Evolutionary conservation across 2,113 vertebrate species (phyloP), one percentile per base, ranked within the genome.

Genomic region (Strix uralensis): DNA sequence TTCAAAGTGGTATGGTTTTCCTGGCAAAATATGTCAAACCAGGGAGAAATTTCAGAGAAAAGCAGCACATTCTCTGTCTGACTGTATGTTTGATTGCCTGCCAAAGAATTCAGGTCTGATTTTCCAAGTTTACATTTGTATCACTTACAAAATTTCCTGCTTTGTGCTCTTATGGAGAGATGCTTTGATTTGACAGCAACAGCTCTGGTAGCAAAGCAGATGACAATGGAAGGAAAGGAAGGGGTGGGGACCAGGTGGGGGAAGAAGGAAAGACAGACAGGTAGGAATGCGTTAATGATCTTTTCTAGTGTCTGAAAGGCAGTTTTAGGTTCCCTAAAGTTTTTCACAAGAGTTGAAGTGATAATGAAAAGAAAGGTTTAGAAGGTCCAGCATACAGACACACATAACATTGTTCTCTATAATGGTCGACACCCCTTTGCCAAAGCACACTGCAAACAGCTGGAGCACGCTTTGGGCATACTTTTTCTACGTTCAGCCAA

Each of bases 391-490:
- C 40, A 34, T 11, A 75, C 2, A 25, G 42, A 81, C 17, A 32
- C 2, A 44, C 0, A 0, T 23, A 88, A 55, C 25, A n/a, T 12
- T 46, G 27, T 29, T 26, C 72, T 38, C 59, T 81, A 3, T 3
- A 57, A 36, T 3, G 21, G 38, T 57, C 42, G 32, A 46, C 16
- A 58, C 0, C 9, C 29, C 26, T 40, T 55, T 55, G 47, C 40
- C 78, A 75, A 88, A 92, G 86, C 61, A 87, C 0, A 1, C 14
- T 58, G 42, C 36, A 52, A 88, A 63, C 10, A 80, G 38, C 10
- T 29, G 70, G 26, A 74, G 55, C 57, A 54, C 34, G 27, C 75
- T 95, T 93, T 81, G 78, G 66, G 86, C 66, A 81, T n/a, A 73
- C 46, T 85, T 95, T 88, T 87, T 58, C 75, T 20, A 73, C 4